phyloP scores from a whole-genome alignment of 2,113 vertebrate species.

The Romanogobio albipinnatus region DNA sequence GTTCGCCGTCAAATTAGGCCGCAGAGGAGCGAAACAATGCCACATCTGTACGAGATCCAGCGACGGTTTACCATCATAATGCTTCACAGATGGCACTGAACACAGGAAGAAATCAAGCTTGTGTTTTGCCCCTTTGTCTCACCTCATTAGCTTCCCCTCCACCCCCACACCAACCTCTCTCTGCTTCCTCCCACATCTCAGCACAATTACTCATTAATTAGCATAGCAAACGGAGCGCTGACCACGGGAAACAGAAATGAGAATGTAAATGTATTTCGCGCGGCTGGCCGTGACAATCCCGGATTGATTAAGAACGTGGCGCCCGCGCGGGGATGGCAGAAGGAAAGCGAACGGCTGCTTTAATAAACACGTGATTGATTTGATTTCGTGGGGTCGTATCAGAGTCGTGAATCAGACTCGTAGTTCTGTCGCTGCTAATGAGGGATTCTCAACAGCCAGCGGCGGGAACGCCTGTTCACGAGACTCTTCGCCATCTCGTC shows the following conservation, averaged over 20 bases:
- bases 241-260: constrained; percentile 54
- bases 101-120: constrained; percentile 52
- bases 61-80: constrained; percentile 58
- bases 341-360: constrained; percentile 9
- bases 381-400: constrained; percentile 11
- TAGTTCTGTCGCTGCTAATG: constrained; percentile 45
- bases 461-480: constrained; percentile 14
- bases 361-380: constrained; percentile 56
- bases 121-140: constrained; percentile 46
- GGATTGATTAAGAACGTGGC: background rate
- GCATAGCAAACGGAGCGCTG: constrained; percentile 48
- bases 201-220: constrained; percentile 61
- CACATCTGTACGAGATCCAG: constrained; percentile 53
- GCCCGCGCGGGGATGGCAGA: background rate
- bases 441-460: constrained; percentile 28
- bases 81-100: constrained; percentile 55
- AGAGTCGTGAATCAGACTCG: constrained; percentile 47
- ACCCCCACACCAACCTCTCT: constrained; percentile 38
- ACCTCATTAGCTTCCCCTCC: constrained; percentile 52
- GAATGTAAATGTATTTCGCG: constrained; percentile 52
- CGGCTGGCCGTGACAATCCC: constrained; percentile 28
- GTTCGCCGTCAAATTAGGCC: constrained; percentile 50
- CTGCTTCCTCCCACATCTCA: constrained; percentile 56
- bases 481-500: constrained; percentile 12
- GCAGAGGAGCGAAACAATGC: constrained; percentile 41